Percentiles rank a stretch among this genome's conserved stretches.
Evolutionary conservation across 2,797 vertebrate species (phyloP).

Genomic region (Pseudomugil tenellus): DNA sequence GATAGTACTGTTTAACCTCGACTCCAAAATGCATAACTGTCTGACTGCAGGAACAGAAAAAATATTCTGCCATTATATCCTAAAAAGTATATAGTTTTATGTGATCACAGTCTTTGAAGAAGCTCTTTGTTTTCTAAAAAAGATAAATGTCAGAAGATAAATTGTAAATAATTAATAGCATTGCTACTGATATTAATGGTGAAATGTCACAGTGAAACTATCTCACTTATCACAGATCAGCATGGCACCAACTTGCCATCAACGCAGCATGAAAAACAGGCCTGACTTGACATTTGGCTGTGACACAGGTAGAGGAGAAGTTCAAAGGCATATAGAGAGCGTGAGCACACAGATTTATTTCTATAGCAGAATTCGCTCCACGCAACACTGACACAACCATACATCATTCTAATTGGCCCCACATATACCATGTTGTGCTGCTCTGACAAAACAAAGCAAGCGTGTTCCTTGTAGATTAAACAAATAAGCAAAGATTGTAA

Average conservation of each 20-base stretch:
- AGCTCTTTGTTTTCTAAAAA: slow-evolving; percentile 10
- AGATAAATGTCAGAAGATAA: slow-evolving; percentile 1
- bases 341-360: slow-evolving; percentile 44
- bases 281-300: slow-evolving; percentile 38
- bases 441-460: slow-evolving; percentile 40
- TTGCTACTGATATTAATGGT: slow-evolving; percentile 19
- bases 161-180: slow-evolving; percentile 25
- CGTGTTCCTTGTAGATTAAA: slow-evolving; percentile 25
- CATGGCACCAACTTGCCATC: slow-evolving; percentile 13
- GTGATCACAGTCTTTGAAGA: slow-evolving; percentile 7
- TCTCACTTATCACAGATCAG: slow-evolving; percentile 17
- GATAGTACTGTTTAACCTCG: neutral
- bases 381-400: slow-evolving; percentile 50
- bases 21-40: slow-evolving; percentile 2
- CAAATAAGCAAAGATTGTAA: slow-evolving; percentile 41
- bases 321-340: slow-evolving; percentile 28
- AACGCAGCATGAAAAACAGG: slow-evolving; percentile 21
- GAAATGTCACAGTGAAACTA: slow-evolving; percentile 33
- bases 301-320: slow-evolving; percentile 41
- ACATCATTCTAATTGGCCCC: slow-evolving; percentile 71
- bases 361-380: slow-evolving; percentile 57
- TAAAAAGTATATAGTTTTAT: neutral
- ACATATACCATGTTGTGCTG: slow-evolving; percentile 35
- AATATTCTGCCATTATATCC: slow-evolving; percentile 9
- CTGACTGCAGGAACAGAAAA: neutral